Percentiles rank a stretch among this genome's conserved stretches.
These are phyloP conservation scores for Horisme vitalbata DNA, from an alignment of 2,888 invertebrate species.

Conservation along the genomic window DNA sequence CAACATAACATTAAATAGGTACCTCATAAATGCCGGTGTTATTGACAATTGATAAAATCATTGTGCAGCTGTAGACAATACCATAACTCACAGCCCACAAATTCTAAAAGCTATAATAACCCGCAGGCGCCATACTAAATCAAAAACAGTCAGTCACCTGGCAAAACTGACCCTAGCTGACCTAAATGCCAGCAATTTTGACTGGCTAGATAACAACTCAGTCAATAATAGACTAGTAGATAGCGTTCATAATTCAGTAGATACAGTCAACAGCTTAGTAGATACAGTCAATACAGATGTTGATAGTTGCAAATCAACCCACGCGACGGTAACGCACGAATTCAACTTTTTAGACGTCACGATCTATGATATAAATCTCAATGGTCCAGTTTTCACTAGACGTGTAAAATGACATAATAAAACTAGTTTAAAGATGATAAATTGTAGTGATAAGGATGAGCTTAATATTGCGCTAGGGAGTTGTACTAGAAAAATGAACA, in stretches of 20 bases:
- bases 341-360: slow-evolving; percentile 28
- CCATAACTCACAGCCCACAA: slow-evolving; percentile 13
- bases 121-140: slow-evolving; percentile 31
- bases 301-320: slow-evolving; percentile 45
- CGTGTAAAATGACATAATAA: slow-evolving; percentile 33
- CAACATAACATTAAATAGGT: not conserved
- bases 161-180: slow-evolving; percentile 17
- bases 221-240: slow-evolving; percentile 8
- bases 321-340: slow-evolving; percentile 41
- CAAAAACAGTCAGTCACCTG: slow-evolving; percentile 26
- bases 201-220: slow-evolving; percentile 12
- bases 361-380: slow-evolving; percentile 22
- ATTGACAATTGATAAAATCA: slow-evolving; percentile 5
- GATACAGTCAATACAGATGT: slow-evolving; percentile 41
- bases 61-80: slow-evolving; percentile 10
- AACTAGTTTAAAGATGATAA: slow-evolving; percentile 32
- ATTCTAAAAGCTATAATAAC: not conserved
- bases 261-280: slow-evolving; percentile 33
- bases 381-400: slow-evolving; percentile 35
- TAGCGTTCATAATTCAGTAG: too few species aligned
- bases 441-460: slow-evolving; percentile 26
- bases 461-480: slow-evolving; percentile 9
- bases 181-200: slow-evolving; percentile 22
- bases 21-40: not conserved
- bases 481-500: slow-evolving; percentile 3